phyloP scores from a whole-genome alignment of 2,113 vertebrate genomes.

The Eupsittula cactorum region DNA sequence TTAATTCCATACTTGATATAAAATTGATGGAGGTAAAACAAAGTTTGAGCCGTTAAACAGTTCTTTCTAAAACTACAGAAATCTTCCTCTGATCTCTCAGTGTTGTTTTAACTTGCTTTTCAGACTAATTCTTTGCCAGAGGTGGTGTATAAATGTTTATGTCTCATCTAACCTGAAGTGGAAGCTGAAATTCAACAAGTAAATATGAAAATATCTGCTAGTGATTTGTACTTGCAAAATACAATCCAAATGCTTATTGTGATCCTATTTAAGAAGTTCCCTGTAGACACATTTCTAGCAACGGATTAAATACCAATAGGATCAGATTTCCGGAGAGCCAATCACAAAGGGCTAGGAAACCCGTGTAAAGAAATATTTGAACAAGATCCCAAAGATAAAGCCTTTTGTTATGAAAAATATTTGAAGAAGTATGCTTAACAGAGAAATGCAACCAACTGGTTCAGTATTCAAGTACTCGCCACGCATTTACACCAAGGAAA shows the following conservation, averaged over 20 bases:
- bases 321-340: neutral
- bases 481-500: neutral
- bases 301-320: neutral
- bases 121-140: constrained; percentile 20
- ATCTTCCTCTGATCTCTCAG: neutral
- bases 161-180: constrained; percentile 20
- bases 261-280: neutral
- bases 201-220: constrained; percentile 17
- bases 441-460: neutral
- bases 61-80: neutral
- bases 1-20: neutral
- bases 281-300: neutral
- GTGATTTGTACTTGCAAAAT: constrained; percentile 41
- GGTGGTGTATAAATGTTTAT: neutral
- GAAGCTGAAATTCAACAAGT: constrained; percentile 17
- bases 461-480: neutral
- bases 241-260: neutral
- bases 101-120: neutral
- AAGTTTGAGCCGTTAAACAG: neutral
- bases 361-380: neutral
- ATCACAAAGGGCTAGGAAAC: neutral
- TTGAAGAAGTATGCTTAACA: neutral
- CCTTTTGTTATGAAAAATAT: neutral
- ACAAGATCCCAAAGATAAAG: neutral
- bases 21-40: neutral